phyloP scores from a whole-genome alignment of 2,113 vertebrate species.

The Himantopus leucocephalus region DNA sequence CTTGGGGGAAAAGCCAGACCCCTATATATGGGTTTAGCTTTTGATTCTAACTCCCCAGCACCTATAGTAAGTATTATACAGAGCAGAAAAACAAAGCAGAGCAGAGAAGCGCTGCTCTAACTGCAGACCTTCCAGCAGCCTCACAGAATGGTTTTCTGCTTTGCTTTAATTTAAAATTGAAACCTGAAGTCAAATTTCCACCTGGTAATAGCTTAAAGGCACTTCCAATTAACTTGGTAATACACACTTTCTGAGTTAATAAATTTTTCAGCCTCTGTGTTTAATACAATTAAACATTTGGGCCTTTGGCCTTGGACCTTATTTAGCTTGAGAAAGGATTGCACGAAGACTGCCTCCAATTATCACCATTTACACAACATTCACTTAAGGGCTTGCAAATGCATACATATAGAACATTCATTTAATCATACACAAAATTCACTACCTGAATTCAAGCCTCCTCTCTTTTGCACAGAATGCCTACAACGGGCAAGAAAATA shows the following conservation, averaged over 20 bases:
- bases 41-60: neutral
- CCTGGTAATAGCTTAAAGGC: slow-evolving; percentile 66
- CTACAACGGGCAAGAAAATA: neutral
- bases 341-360: slow-evolving; percentile 33
- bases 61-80: neutral
- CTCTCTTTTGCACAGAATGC: neutral
- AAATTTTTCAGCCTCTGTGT: slow-evolving; percentile 59
- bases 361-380: slow-evolving; percentile 55
- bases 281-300: slow-evolving; percentile 63
- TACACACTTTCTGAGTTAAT: slow-evolving; percentile 60
- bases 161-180: slow-evolving; percentile 59
- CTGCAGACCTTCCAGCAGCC: neutral
- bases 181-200: slow-evolving; percentile 66
- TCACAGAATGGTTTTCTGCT: slow-evolving; percentile 11
- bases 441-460: neutral
- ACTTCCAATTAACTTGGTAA: slow-evolving; percentile 63
- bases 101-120: neutral
- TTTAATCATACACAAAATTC: slow-evolving; percentile 8
- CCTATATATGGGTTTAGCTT: neutral
- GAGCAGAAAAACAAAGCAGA: neutral
- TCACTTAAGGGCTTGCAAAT: slow-evolving; percentile 44
- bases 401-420: neutral
- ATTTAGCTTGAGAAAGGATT: slow-evolving; percentile 36
- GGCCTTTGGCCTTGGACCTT: slow-evolving; percentile 66
- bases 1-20: neutral